Evolutionary conservation across 2,888 invertebrate species (phyloP), one percentile per base, ranked within the genome.

Genomic region (Endotricha flammealis): DNA sequence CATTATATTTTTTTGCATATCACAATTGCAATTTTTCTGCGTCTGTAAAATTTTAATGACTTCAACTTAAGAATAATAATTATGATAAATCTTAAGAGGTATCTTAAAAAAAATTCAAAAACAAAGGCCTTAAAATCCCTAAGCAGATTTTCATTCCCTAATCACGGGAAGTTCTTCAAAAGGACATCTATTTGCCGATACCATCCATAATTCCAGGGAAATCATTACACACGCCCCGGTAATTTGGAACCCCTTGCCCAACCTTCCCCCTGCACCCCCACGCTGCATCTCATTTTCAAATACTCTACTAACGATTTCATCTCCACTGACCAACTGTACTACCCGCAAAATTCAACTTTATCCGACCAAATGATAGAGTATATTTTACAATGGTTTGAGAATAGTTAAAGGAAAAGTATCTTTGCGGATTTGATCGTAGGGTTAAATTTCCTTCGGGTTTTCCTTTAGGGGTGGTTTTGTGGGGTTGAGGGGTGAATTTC

Each of bases 271-370:
- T 36, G n/a, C 50, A 52, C 51, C 46, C 29, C 67, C 63, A 66
- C 64, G 69, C 81, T 86, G 85, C 86, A 85, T 85, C 86, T 85
- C 86, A 85, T 85, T 85, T 86, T 77, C 81, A 81, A 82, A 85
- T 79, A 72, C 75, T 63, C 67, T 63, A 70, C 69, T 61, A 59
- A 65, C 74, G 72, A 75, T 67, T 74, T 64, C 66, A 75, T 66
- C 70, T 68, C 61, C 59, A 56, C 59, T 56, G 51, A 57, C 62
- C 48, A 46, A 42, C 40, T 10, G 50, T 55, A 53, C 32, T 39
- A 42, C 50, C 32, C 48, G 50, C 62, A 60, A 78, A 73, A 69
- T 56, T 64, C 52, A 65, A 70, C 80, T 67, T 54, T 82, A 74
- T 56, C 31, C 12, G 46, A n/a, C n/a, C n/a, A n/a, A n/a, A n/a